Evolutionary conservation across 2,797 vertebrate genomes (phyloP), one percentile per base, ranked within the genome.

Genomic region (Clarias pachynema): DNA sequence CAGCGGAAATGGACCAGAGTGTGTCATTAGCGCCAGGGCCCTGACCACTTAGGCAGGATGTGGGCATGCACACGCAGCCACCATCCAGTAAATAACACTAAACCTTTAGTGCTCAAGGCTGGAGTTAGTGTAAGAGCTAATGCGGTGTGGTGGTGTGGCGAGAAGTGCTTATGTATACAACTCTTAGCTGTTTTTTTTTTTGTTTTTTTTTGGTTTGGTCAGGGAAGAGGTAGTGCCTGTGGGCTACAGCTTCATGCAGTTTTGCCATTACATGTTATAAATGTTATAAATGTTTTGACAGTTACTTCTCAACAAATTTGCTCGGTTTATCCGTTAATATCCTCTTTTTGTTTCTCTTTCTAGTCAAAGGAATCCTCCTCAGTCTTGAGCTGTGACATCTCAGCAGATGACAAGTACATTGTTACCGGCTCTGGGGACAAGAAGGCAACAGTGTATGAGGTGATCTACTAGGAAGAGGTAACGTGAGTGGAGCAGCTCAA

Each of bases 341-440:
- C 26, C 40, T 40, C 44, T 3, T 31, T 18, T 60, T 49, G 44
- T 26, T 74, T 86, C 44, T 65, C 31, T 68, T 40, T 31, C 24
- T 93, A 96, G 96, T 96, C 96, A 79, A 96, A 96, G 93, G 96
- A 96, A 89, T 96, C 96, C 5, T 96, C 96, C 2, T 96, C 96
- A 4, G 96, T 96, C 87, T 91, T 96, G 88, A 96, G 96, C 93
- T 96, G 96, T 82, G 96, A 96, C 94, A 96, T 96, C 92, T 96
- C 96, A 0, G 95, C 95, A 6, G 96, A 96, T 57, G 96, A 96
- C 93, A 96, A 96, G 91, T 96, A 96, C 84, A 96, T 96, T 9
- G 95, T 96, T 89, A 96, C 96, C 10, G 96, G 96, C 89, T 96
- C 96, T 65, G 96, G 96, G 66, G 96, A 96, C 92, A 96, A 96